Evolutionary conservation across 2,797 vertebrate species (phyloP).

Genomic region (Cynopterus sphinx): DNA sequence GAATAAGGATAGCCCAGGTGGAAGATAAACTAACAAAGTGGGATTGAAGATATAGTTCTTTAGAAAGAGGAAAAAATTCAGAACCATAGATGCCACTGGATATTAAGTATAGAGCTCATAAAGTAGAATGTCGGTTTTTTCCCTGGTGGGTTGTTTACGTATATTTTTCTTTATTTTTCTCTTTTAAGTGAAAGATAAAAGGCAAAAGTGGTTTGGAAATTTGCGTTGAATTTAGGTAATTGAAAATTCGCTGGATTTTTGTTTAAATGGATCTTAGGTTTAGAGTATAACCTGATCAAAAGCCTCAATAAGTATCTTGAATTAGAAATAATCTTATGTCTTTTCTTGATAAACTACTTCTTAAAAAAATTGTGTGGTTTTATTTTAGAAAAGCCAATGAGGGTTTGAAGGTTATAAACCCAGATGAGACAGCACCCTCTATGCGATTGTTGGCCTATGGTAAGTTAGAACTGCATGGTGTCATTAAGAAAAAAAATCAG

Average conservation of each 20-base stretch:
- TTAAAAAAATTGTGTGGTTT: not conserved
- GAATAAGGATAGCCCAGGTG: not conserved
- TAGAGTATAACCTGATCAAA: not conserved
- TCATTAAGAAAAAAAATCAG: not conserved
- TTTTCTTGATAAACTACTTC: not conserved
- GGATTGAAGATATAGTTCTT: not conserved
- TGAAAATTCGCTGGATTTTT: constrained; percentile 12
- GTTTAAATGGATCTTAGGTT: constrained; percentile 7
- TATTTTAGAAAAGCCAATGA: constrained; percentile 90
- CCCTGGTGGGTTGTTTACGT: not conserved
- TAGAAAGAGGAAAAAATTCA: not conserved
- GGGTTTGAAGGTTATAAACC: constrained; percentile 89
- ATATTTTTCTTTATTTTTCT: not conserved
- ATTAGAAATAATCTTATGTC: constrained; percentile 29
- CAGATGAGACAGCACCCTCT: constrained; percentile 90
- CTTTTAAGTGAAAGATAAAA: not conserved
- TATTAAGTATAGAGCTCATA: constrained; percentile 1
- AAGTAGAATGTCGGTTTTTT: not conserved
- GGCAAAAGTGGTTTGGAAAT: not conserved
- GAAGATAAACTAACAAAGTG: not conserved
- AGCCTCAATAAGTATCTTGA: not conserved
- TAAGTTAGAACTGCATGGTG: constrained; percentile 64
- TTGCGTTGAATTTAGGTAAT: constrained; percentile 23
- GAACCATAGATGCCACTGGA: not conserved
- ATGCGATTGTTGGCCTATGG: constrained; percentile 90